phyloP scores from a whole-genome alignment of 1,140 invertebrate genomes.

The Carposina sasakii region DNA sequence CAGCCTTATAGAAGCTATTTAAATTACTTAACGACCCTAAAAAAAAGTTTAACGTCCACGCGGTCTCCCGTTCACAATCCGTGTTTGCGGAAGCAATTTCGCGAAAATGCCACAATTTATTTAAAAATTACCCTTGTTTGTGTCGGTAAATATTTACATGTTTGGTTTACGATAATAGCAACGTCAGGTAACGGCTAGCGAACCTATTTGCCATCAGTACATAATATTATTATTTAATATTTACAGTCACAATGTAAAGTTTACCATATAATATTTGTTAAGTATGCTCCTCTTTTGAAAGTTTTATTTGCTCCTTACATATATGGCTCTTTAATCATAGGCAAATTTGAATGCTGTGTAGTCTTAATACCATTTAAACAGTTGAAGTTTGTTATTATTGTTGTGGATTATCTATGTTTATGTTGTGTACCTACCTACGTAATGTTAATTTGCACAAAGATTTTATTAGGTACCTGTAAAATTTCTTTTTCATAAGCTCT shows the following conservation, averaged over 20 bases:
- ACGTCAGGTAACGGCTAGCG: constrained; percentile 66
- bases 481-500: too few relatives aligned
- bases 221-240: constrained; percentile 72
- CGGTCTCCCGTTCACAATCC: constrained; percentile 55
- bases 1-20: too few relatives aligned
- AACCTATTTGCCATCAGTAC: constrained; percentile 67
- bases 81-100: constrained; percentile 71
- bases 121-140: constrained; percentile 73
- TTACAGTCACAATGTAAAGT: constrained; percentile 64
- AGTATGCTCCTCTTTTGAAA: constrained; percentile 67
- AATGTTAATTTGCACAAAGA: too few relatives aligned
- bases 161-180: constrained; percentile 72
- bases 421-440: too few relatives aligned
- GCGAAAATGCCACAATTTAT: constrained; percentile 72
- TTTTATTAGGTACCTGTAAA: too few relatives aligned
- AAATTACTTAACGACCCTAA: too few relatives aligned
- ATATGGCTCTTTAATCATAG: constrained; percentile 63
- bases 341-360: constrained; percentile 63
- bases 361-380: too few relatives aligned
- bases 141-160: constrained; percentile 68
- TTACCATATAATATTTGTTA: constrained; percentile 71
- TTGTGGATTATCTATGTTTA: too few relatives aligned
- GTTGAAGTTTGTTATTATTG: too few relatives aligned
- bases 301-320: constrained; percentile 56
- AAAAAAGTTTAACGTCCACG: constrained; percentile 59